phyloP scores from a whole-genome alignment of 2,113 vertebrate species.

The Falco punctatus region DNA sequence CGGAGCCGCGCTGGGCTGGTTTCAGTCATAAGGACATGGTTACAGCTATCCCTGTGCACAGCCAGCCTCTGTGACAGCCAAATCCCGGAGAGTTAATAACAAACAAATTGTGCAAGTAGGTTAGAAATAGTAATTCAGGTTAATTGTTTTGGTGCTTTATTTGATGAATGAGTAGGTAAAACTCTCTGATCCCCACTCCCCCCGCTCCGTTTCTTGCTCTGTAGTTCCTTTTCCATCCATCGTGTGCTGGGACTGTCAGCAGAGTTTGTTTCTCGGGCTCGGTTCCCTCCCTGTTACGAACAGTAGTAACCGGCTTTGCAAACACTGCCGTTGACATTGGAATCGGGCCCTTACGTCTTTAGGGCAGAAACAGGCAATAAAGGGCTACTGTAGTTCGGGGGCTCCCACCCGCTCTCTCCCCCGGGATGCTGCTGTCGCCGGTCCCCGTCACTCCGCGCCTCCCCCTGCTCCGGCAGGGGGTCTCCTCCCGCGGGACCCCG shows the following conservation, averaged over 20 bases:
- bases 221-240: background rate
- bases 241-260: background rate
- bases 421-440: background rate
- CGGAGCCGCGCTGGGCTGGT: background rate
- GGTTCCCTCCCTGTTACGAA: background rate
- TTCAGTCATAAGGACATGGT: background rate
- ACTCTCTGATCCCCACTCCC: background rate
- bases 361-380: background rate
- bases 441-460: background rate
- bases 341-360: background rate
- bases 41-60: background rate
- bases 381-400: fast-evolving
- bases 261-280: background rate
- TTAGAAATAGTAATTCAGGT: background rate
- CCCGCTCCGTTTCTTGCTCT: background rate
- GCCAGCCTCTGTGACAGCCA: background rate
- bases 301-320: background rate
- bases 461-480: background rate
- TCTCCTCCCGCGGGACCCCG: too few relatives aligned
- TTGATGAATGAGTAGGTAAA: background rate
- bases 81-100: background rate
- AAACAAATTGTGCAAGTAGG: background rate
- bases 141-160: background rate
- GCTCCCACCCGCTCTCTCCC: background rate
- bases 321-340: fast-evolving